Evolutionary conservation across 1,140 invertebrate genomes (phyloP), one percentile per base, ranked within the genome.

Genomic region (Drosophila virilis): DNA sequence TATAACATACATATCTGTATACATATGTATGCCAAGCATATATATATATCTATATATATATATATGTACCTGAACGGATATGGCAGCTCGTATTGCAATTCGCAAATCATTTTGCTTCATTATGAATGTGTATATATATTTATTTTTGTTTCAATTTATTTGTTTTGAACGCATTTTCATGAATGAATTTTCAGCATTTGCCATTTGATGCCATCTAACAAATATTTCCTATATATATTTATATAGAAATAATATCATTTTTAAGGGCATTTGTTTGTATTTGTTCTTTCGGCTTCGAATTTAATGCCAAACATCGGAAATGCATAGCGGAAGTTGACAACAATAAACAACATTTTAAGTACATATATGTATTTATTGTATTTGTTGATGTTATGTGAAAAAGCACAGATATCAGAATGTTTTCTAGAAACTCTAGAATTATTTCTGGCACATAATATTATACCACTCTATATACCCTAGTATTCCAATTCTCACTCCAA

Each of bases 31-130:
- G 17, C 17, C 17, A 17, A 17, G 17, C 1, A 17, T 6, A 67
- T 17, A 17, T 6, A 67, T 58, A 17, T 35, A 54, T 70, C 17
- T 17, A 17, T 17, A 58, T 58, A 38, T 57, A 64, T 6, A 67
- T 58, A 17, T 35, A 54, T 74, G 52, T 66, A 61, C 61, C 43
- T 78, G 62, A 75, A 51, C 77, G 83, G 80, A 89, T 89, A 84
- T 88, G 83, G 61, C 80, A 83, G 80, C 84, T 89, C 80, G 64
- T 61, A 86, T 86, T 86, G 71, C 82, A 82, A 80, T 86, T 86
- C 74, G 61, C 61, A 78, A 86, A 88, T 86, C 80, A 76, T 77
- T 78, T 61, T 12, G 22, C 38, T 17, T 46, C 22, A 15, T 42
- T 69, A 45, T 52, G 15, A 17, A 54, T 54, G 45, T 17, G 45